These are phyloP conservation scores for Tetramorium simillimum DNA, from an alignment of 1,140 invertebrate genomes.

Conservation along the genomic window DNA sequence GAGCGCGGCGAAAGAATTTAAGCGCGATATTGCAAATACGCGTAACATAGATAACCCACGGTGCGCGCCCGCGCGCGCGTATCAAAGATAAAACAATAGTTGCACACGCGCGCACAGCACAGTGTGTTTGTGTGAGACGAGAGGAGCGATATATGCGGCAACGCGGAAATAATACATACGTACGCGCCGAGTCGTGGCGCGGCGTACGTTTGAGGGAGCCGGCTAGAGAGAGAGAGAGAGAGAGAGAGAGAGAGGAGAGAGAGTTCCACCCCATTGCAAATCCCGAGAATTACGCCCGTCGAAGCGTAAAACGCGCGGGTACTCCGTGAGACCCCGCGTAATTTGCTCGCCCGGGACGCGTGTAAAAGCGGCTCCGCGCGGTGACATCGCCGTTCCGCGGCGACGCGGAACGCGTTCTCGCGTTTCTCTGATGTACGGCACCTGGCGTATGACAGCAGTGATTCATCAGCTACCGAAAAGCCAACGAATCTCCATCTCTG, in stretches of 20 bases:
- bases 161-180: conserved; percentile 40
- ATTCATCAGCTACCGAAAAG: conserved; percentile 75
- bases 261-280: conserved; percentile 71
- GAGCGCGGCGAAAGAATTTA: conserved; percentile 14
- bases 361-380: conserved; percentile 70
- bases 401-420: conserved; percentile 69
- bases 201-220: conserved; percentile 11
- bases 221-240: conserved; percentile 9
- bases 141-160: background rate
- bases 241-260: background rate
- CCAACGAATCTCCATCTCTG: conserved; percentile 42
- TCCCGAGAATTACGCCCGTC: conserved; percentile 73
- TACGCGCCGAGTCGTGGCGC: background rate
- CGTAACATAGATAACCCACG: conserved; percentile 14
- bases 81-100: conserved; percentile 45
- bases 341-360: conserved; percentile 72
- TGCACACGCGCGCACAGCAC: background rate
- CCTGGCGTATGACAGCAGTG: conserved; percentile 74
- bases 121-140: conserved; percentile 18
- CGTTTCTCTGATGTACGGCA: conserved; percentile 67
- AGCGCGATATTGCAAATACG: background rate
- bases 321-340: conserved; percentile 65
- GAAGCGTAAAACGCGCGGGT: conserved; percentile 72
- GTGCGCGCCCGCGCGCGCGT: background rate
- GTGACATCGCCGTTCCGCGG: conserved; percentile 60